These are phyloP conservation scores for Strix uralensis DNA, from an alignment of 2,113 vertebrate genomes.

Conservation along the genomic window DNA sequence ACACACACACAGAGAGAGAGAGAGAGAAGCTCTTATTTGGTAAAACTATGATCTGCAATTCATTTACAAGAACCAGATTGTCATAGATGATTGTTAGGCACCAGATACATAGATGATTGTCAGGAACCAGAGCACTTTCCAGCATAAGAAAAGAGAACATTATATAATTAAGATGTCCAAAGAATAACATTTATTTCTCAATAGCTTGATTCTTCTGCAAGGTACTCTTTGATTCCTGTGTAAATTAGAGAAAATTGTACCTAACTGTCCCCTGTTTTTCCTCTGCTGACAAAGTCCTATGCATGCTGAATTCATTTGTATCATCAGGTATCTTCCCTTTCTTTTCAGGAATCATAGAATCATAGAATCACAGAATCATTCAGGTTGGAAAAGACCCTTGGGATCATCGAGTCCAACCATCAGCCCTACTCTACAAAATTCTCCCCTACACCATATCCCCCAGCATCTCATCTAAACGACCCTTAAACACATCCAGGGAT, in stretches of 20 bases:
- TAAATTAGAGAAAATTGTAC: neutral
- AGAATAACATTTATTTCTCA: neutral
- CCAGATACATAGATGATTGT: neutral
- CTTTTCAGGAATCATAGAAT: neutral
- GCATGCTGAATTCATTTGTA: neutral
- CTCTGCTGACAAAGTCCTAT: neutral
- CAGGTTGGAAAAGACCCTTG: too few species aligned
- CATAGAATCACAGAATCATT: too few species aligned
- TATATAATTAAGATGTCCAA: neutral
- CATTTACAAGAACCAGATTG: neutral
- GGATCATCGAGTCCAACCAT: too few species aligned
- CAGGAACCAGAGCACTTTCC: neutral
- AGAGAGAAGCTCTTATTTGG: neutral
- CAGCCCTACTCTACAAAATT: too few species aligned
- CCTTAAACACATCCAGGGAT: too few species aligned
- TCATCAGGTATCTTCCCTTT: neutral
- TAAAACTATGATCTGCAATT: neutral
- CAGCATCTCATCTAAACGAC: too few species aligned
- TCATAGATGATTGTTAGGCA: neutral
- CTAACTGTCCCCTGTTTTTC: neutral
- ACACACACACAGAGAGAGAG: too few species aligned
- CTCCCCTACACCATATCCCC: too few species aligned
- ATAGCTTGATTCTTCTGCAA: neutral
- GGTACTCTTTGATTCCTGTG: neutral
- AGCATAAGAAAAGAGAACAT: neutral